Base-by-base conservation (phyloP, 2,888 invertebrate genomes). In the Actias luna region DNA sequence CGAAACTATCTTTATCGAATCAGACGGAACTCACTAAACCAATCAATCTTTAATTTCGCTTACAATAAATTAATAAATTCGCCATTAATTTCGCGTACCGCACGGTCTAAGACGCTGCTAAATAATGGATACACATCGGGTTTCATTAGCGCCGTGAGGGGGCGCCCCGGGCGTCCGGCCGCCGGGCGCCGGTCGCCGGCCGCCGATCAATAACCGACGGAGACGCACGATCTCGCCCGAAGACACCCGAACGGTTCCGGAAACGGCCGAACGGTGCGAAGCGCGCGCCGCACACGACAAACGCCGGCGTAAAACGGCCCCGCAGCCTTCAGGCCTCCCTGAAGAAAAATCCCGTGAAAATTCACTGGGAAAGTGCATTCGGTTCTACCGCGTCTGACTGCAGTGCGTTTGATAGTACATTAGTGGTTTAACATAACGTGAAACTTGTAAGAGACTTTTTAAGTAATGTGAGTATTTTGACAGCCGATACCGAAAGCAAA, bases 101-200 rank as follows among this genome's bases (percentile, higher is more conserved):
- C 81, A 79, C 82, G 75, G 82, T 85, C 85, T 87, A 80, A 79
- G 87, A 84, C 81, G 85, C 84, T 87, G 87, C 85, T 89, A 87
- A 89, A 91, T 92, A 89, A 92, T 91, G 89, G 87, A 89, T 87
- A 80, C 79, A 85, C 83, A 89, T 90, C 88, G 87, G 87, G 76
- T 88, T 82, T 89, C 86, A 88, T 90, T 89, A 89, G 80, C 80
- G 78, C 79, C 82, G 76, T 76, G 76, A 78, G 88, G 85, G 88
- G 89, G 88, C 88, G 88, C 89, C 84, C 85, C 84, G 73, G 92
- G 86, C 88, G 89, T 72, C 89, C 85, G 89, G 83, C 87, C 75
- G 83, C 80, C 85, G 84, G 89, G 88, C 87, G 90, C 88, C 89
- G 76, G 69, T 67, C 74, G 72, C 73, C 63, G 60, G 70, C 59